A percentile compares a stretch with the other conserved stretches of the same genome.
Evolutionary conservation across 2,888 invertebrate genomes (phyloP).

Genomic region (Nomada ruficornis): DNA sequence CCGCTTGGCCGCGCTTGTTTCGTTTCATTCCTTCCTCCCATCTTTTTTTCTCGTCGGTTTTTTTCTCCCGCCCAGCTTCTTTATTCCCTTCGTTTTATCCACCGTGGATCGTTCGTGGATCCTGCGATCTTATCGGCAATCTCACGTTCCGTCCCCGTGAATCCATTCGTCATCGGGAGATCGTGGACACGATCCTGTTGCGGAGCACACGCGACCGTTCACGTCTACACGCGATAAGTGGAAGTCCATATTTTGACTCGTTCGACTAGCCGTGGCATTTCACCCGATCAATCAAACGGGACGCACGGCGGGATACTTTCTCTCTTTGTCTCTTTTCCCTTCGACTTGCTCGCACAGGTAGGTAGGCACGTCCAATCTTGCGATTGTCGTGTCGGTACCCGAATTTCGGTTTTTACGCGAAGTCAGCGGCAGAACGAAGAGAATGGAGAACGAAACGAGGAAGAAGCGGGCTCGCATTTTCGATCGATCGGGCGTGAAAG

Average conservation of each 20-base stretch:
- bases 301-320: neutral
- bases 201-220: constrained; percentile 9
- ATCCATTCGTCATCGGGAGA: constrained; percentile 59
- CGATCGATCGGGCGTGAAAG: constrained; percentile 9
- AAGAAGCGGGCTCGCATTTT: neutral
- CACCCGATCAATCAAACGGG: constrained; percentile 49
- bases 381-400: neutral
- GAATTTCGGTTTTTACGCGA: neutral
- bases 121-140: constrained; percentile 41
- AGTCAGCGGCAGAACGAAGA: neutral
- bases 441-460: neutral
- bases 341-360: neutral
- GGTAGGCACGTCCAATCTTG: neutral
- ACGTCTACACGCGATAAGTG: constrained; percentile 28
- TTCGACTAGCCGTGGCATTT: constrained; percentile 41
- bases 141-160: constrained; percentile 35
- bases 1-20: constrained; percentile 34
- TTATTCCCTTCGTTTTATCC: constrained; percentile 8
- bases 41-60: neutral
- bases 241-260: constrained; percentile 43
- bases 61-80: neutral
- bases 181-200: constrained; percentile 18
- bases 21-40: neutral
- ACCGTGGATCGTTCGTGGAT: neutral
- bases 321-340: constrained; percentile 11